These are phyloP conservation scores for Drosophila punjabiensis DNA, from an alignment of 1,140 invertebrate species.

Conservation along the genomic window DNA sequence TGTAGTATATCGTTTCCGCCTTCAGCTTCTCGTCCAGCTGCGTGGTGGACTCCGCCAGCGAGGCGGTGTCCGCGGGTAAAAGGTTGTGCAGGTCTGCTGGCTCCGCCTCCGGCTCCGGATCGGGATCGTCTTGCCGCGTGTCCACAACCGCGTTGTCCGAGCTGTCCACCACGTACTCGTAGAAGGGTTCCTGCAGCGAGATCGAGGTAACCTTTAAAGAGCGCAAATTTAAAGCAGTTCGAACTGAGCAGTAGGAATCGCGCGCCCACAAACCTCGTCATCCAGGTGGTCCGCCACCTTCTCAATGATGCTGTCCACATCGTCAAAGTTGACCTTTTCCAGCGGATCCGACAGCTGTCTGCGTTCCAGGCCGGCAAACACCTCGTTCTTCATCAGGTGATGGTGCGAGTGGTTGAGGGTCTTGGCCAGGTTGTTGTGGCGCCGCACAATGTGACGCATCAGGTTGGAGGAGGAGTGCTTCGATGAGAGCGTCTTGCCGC, in stretches of 20 bases:
- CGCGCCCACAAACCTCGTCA: conserved; percentile 52
- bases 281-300: conserved; percentile 70
- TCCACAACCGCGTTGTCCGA: conserved; percentile 52
- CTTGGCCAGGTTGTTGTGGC: conserved; percentile 70
- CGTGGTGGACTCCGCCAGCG: conserved; percentile 56
- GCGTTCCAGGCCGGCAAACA: conserved; percentile 25
- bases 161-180: conserved; percentile 72
- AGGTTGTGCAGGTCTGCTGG: conserved; percentile 45
- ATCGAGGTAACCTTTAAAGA: conserved; percentile 48
- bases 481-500: conserved; percentile 71
- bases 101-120: conserved; percentile 35
- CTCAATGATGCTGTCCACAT: conserved; percentile 76
- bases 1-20: conserved; percentile 80
- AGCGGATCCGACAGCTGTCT: conserved; percentile 59
- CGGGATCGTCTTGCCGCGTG: conserved; percentile 24
- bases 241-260: not conserved
- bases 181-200: conserved; percentile 67
- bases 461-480: conserved; percentile 77
- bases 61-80: conserved; percentile 40
- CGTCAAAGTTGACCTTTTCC: conserved; percentile 73
- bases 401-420: conserved; percentile 65
- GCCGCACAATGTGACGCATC: conserved; percentile 70
- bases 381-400: conserved; percentile 62
- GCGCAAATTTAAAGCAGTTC: not conserved
- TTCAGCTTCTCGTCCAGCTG: conserved; percentile 75